Conservation (phyloP, 2,797 vertebrate species). For the Peromyscus eremicus region DNA sequence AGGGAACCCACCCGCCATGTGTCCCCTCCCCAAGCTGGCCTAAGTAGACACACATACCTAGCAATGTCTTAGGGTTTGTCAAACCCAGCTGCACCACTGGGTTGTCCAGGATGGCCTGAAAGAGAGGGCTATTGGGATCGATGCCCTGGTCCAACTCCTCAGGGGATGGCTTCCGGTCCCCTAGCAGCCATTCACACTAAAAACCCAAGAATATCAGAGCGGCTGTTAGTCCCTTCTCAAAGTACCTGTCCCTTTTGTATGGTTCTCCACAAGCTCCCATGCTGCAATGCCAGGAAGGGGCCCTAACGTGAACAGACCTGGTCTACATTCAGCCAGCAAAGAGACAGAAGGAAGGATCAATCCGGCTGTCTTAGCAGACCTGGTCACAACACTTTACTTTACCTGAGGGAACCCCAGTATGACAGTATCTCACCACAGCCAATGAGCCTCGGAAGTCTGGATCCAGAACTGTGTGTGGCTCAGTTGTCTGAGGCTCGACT, state of each 20-base stretch:
- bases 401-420: rapidly evolving
- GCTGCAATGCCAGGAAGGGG: background rate
- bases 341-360: no score
- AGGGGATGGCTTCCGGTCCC: constrained; percentile 97
- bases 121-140: constrained; percentile 96
- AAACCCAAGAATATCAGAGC: constrained; percentile 58
- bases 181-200: constrained; percentile 98
- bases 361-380: background rate
- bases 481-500: no score
- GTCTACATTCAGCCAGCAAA: background rate
- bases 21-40: rapidly evolving
- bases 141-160: constrained; percentile 99
- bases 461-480: background rate
- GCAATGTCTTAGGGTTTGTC: constrained; percentile 97
- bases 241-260: background rate
- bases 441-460: background rate
- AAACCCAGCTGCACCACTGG: constrained; percentile 98
- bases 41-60: constrained; percentile 90
- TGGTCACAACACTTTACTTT: rapidly evolving
- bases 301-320: background rate
- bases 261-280: background rate
- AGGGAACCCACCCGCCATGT: background rate
- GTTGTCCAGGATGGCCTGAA: constrained; percentile 99
- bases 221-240: background rate
- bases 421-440: background rate